Base-by-base conservation (phyloP, 2,113 vertebrate species). In the Connochaetes taurinus region DNA sequence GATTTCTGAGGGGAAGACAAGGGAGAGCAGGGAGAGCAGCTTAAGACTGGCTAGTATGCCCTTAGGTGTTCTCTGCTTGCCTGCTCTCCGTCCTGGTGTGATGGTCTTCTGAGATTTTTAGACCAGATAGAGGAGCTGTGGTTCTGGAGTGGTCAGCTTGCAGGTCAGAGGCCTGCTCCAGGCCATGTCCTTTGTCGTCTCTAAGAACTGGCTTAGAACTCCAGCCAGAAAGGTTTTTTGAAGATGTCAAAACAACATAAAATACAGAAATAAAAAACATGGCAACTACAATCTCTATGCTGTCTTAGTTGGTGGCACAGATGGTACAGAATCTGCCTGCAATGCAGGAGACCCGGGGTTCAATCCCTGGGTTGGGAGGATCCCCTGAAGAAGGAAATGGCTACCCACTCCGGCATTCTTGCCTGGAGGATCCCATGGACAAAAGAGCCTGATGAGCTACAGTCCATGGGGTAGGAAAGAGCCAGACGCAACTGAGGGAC, bases 261-360 rank as follows among this genome's bases (percentile, higher is more conserved):
- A 12, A 45, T 36, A 43, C n/a, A 53, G 55, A 43, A 60, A 12
- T 19, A 14, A 57, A 57, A 45, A 31, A 27, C 50, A 47, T 27
- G 60, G 71, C 17, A 23, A 27, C n/a, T 47, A n/a, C 6, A 83
- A 50, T 23, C 13, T 25, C 91, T 52, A 13, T 21, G 25, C 19
- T 85, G 2, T 71, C 64, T 71, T 71, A 23, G 64, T 71, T 71
- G 64, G 64, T 71, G 64, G n/a, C n/a, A 12, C 19, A 11, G 64
- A 71, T 36, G n/a, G 64, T 36, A 71, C 19, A 36, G 67, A 23
- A 71, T 71, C n/a, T 40, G 10, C 67, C n/a, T 71, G 67, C 67
- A 6, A 11, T 71, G 19, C n/a, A 71, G n/a, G n/a, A 71, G 19
- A 40, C 67, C 67, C 0, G 0, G n/a, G 67, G n/a, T 71, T 71